phyloP scores from a whole-genome alignment of 2,888 invertebrate species.

The Falcaria lacertinaria region DNA sequence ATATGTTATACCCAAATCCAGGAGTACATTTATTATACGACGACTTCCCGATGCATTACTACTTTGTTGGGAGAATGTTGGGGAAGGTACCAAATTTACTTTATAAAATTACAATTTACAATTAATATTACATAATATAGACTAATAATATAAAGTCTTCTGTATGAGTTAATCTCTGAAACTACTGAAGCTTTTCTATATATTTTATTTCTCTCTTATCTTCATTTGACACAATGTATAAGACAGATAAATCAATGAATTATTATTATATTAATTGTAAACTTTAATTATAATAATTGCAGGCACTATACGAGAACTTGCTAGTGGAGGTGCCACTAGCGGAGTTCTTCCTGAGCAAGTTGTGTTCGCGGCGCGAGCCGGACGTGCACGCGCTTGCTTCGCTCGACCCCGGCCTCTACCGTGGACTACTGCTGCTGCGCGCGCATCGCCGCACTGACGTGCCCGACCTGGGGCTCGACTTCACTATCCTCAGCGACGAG shows the following conservation, averaged over 20 bases:
- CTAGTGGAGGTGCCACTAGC: constrained; percentile 97
- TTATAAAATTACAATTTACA: background rate
- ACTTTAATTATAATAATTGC: constrained; percentile 11
- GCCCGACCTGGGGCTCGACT: constrained; percentile 93
- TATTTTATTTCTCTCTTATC: too few species aligned
- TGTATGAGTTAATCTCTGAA: too few species aligned
- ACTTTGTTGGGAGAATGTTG: constrained; percentile 95
- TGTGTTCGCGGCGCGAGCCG: constrained; percentile 87
- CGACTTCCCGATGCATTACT: constrained; percentile 94
- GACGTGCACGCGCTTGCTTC: constrained; percentile 96
- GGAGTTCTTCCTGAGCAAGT: constrained; percentile 90
- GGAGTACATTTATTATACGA: constrained; percentile 91
- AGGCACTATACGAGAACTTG: constrained; percentile 97
- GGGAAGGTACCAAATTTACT: constrained; percentile 84
- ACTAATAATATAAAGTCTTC: too few species aligned
- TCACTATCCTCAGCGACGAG: constrained; percentile 93
- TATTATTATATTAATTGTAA: background rate
- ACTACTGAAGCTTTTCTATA: too few species aligned
- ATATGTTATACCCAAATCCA: constrained; percentile 97
- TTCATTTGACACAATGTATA: too few species aligned
- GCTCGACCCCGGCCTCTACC: constrained; percentile 94
- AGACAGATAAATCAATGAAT: too few species aligned
- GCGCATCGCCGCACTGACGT: constrained; percentile 91
- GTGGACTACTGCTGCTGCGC: constrained; percentile 92
- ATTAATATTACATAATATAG: too few species aligned